phyloP scores from a whole-genome alignment of 2,113 vertebrate species.

The Oriolus oriolus region DNA sequence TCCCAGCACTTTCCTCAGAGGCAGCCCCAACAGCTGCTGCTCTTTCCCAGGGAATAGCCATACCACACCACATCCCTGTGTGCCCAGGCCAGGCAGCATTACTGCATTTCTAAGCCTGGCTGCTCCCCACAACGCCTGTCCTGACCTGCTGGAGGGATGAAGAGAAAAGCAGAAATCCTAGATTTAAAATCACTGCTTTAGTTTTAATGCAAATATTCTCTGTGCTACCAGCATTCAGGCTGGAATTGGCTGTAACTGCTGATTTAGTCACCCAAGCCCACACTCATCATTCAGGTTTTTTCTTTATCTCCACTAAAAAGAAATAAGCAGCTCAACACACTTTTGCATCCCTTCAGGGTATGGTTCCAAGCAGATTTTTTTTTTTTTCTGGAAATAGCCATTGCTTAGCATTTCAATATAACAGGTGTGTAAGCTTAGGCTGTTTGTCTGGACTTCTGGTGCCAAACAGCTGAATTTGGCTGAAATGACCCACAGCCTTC shows the following conservation, averaged over 20 bases:
- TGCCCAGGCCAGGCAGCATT: neutral
- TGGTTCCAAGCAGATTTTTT: neutral
- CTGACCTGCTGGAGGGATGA: neutral
- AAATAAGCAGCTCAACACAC: neutral
- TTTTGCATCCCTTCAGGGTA: neutral
- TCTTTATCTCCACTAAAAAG: neutral
- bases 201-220: neutral
- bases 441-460: neutral
- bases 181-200: neutral
- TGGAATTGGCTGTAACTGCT: neutral
- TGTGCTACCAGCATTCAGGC: neutral
- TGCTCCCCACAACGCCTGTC: neutral
- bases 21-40: neutral
- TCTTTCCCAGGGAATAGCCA: neutral
- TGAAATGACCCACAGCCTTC: neutral
- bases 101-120: neutral
- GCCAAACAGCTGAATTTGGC: neutral
- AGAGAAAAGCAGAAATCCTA: neutral
- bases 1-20: neutral
- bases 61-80: neutral
- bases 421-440: neutral
- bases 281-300: neutral
- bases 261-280: neutral
- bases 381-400: neutral
- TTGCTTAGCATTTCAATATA: neutral